phyloP scores from a whole-genome alignment of 2,113 vertebrate genomes.

The Labeo catla region DNA sequence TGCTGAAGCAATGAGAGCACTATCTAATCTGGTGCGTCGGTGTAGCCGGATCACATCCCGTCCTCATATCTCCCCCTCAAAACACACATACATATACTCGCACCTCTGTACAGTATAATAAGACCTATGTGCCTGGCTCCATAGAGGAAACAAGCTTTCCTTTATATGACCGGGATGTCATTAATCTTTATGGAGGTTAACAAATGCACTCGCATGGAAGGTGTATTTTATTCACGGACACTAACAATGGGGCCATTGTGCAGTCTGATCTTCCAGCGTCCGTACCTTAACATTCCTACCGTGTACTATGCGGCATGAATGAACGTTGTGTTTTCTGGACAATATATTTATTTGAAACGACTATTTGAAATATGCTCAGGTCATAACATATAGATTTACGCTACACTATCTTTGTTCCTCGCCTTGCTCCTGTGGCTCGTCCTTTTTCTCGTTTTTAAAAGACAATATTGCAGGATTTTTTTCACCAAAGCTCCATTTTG shows the following conservation, averaged over 20 bases:
- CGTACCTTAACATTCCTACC: constrained; percentile 12
- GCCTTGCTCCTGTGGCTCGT: not conserved
- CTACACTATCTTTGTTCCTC: not conserved
- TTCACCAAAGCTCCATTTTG: constrained; percentile 24
- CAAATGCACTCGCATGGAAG: constrained; percentile 73
- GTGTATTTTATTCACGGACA: constrained; percentile 73
- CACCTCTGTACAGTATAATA: constrained; percentile 60
- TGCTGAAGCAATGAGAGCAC: not conserved
- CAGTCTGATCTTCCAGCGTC: constrained; percentile 38
- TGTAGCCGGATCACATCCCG: constrained; percentile 6
- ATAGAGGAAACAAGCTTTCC: constrained; percentile 72
- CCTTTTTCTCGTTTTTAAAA: constrained; percentile 8
- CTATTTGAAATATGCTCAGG: not conserved
- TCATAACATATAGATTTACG: not conserved
- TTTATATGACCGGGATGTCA: constrained; percentile 71
- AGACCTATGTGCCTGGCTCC: constrained; percentile 64
- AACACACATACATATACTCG: constrained; percentile 43
- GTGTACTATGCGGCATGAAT: not conserved
- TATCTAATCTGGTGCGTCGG: constrained; percentile 33
- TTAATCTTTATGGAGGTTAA: constrained; percentile 75
- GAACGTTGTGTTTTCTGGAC: constrained; percentile 14
- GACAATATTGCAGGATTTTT: constrained; percentile 13
- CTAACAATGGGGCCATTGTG: constrained; percentile 74
- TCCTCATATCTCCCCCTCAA: not conserved
- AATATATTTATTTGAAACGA: constrained; percentile 10